phyloP scores from a whole-genome alignment of 2,113 vertebrate genomes.

The Baryphthengus martii region DNA sequence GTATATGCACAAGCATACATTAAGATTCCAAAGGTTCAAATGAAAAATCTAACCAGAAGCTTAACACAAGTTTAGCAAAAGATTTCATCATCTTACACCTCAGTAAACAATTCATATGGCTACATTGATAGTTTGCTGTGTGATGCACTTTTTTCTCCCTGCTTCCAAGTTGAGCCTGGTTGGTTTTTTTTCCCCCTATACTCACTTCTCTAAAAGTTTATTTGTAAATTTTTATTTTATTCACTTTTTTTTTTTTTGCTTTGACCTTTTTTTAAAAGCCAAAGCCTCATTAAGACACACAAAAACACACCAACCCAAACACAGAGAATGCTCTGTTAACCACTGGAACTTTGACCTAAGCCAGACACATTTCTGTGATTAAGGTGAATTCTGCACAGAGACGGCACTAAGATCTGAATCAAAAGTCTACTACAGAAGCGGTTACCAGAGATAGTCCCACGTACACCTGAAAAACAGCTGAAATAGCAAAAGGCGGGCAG shows the following conservation, averaged over 20 bases:
- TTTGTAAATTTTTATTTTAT: not conserved
- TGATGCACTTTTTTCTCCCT: not conserved
- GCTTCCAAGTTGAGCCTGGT: not conserved
- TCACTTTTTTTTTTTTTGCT: not conserved
- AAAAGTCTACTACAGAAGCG: not conserved
- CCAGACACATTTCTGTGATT: not conserved
- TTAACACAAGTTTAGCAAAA: not conserved
- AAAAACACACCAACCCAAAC: not conserved
- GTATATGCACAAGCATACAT: fast-evolving
- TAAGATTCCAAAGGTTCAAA: not conserved
- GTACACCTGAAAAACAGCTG: not conserved
- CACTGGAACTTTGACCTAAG: not conserved
- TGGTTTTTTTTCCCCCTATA: not conserved
- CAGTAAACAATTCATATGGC: not conserved
- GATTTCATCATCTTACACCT: not conserved
- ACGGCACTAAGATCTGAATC: not conserved
- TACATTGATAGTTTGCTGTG: not conserved
- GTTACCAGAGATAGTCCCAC: not conserved
- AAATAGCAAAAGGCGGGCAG: not conserved
- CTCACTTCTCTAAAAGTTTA: not conserved
- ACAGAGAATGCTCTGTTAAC: not conserved
- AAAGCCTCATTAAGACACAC: not conserved
- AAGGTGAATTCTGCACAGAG: not conserved
- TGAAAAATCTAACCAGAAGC: not conserved
- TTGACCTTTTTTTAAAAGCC: not conserved